Evolutionary conservation across 2,113 vertebrate species (phyloP).

Genomic region (Eretmochelys imbricata): DNA sequence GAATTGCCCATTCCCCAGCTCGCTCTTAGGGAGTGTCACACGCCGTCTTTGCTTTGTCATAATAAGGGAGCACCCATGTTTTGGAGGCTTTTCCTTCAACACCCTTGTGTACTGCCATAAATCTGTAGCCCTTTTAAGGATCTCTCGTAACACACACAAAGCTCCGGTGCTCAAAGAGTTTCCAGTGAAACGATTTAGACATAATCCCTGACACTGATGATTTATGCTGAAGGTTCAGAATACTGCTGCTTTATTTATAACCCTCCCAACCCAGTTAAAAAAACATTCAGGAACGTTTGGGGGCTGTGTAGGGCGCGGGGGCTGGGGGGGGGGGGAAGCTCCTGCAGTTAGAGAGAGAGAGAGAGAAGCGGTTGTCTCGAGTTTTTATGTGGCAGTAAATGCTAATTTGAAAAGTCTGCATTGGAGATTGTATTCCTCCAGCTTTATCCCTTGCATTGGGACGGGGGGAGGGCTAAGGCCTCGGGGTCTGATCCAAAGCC

Average conservation of each 20-base stretch:
- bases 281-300: not conserved
- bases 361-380: not conserved
- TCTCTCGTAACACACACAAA: constrained; percentile 67
- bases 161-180: constrained; percentile 69
- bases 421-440: not conserved
- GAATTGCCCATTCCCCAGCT: constrained; percentile 53
- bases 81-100: constrained; percentile 72
- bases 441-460: not conserved
- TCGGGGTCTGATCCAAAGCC: not conserved
- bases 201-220: constrained; percentile 75
- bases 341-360: not conserved
- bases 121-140: constrained; percentile 71
- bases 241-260: constrained; percentile 64
- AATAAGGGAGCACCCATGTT: constrained; percentile 28
- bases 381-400: constrained; percentile 38
- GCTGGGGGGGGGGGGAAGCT: not conserved
- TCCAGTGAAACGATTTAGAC: constrained; percentile 68
- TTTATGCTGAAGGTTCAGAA: constrained; percentile 67
- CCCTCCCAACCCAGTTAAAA: not conserved
- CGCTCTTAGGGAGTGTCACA: constrained; percentile 47
- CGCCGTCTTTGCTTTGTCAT: constrained; percentile 48
- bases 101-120: constrained; percentile 65
- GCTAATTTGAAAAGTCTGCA: constrained; percentile 37
- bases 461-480: not conserved
- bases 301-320: not conserved